Percentiles rank a stretch among this genome's conserved stretches.
phyloP scores from a whole-genome alignment of 2,113 vertebrate genomes.

The Heteronetta atricapilla region DNA sequence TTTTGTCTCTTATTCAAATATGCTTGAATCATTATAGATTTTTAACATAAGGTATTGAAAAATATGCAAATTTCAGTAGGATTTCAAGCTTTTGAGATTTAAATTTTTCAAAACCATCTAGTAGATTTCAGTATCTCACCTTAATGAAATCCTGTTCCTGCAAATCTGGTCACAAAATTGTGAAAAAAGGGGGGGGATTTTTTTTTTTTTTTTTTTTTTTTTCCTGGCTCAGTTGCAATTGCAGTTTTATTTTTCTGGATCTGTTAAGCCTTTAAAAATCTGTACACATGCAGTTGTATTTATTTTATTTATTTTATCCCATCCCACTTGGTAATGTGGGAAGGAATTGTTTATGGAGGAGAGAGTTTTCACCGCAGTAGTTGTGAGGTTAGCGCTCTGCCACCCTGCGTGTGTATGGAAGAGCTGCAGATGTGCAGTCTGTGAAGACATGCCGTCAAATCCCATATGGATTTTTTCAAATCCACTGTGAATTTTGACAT shows the following conservation, averaged over 20 bases:
- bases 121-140: background rate
- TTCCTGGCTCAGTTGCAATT: background rate
- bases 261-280: background rate
- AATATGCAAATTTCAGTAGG: slow-evolving; percentile 26
- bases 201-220: too few relatives aligned
- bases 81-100: background rate
- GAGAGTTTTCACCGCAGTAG: background rate
- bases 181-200: too few relatives aligned
- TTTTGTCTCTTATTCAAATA: slow-evolving; percentile 48
- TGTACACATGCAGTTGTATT: background rate
- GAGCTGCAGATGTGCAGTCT: background rate
- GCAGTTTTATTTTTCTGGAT: background rate
- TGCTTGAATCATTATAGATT: background rate
- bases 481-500: background rate
- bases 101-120: background rate
- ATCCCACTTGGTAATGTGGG: background rate
- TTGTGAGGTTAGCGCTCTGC: background rate
- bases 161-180: background rate
- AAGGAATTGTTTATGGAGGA: background rate
- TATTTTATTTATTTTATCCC: background rate
- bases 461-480: background rate
- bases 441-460: background rate
- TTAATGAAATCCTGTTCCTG: background rate
- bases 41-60: background rate
- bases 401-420: accelerated